Percentiles rank a stretch among this genome's conserved stretches.
phyloP scores from a whole-genome alignment of 2,113 vertebrate genomes.

The Dasyornis broadbenti region DNA sequence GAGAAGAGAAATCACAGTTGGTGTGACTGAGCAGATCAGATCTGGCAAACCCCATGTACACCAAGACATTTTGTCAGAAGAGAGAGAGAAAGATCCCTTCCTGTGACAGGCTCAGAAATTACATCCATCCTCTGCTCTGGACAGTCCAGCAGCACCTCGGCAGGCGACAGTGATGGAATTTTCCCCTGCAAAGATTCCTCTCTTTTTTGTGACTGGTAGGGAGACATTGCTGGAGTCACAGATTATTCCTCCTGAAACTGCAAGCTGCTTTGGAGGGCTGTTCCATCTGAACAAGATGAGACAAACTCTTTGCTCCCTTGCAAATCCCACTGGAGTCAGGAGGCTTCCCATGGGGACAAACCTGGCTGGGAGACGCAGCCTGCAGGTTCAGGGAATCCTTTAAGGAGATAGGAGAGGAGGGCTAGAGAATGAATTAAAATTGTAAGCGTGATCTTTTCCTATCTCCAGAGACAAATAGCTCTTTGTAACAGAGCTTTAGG shows the following conservation, averaged over 20 bases:
- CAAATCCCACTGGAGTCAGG: not conserved
- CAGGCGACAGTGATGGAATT: accelerated
- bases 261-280: not conserved
- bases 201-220: not conserved
- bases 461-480: not conserved
- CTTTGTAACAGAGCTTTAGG: not conserved
- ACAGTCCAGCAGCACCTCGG: accelerated
- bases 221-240: not conserved
- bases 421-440: not conserved
- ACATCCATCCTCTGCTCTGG: accelerated
- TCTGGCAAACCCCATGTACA: accelerated
- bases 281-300: not conserved
- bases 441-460: not conserved
- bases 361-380: not conserved
- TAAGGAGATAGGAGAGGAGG: not conserved
- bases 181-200: not conserved
- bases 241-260: not conserved
- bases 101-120: accelerated
- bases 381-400: not conserved
- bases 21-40: not conserved
- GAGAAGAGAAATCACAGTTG: not conserved
- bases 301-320: not conserved
- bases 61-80: not conserved
- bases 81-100: not conserved
- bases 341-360: not conserved